These are phyloP conservation scores for Chaenogobius annularis DNA, from an alignment of 2,113 vertebrate genomes.

Conservation along the genomic window DNA sequence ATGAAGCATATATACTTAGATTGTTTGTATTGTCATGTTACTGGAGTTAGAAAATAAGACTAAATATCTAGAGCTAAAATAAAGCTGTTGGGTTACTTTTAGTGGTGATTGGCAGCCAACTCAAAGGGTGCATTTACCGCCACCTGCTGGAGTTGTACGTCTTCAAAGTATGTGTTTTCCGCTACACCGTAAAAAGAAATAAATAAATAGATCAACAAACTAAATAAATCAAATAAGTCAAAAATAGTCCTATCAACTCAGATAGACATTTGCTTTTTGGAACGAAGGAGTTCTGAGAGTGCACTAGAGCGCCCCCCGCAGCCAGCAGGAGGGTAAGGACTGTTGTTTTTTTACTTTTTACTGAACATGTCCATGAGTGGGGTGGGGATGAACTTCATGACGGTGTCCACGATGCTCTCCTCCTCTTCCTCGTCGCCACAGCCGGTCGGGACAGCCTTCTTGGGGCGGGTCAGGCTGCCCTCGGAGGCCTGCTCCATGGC, in stretches of 20 bases:
- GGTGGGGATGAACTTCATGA: slow-evolving; percentile 96
- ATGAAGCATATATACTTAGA: no score
- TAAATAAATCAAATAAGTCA: not conserved
- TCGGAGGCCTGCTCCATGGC: slow-evolving; percentile 92
- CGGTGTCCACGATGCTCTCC: slow-evolving; percentile 95
- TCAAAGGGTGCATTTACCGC: no score
- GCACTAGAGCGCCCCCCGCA: slow-evolving; percentile 28
- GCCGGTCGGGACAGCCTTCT: slow-evolving; percentile 85
- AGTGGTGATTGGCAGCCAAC: no score
- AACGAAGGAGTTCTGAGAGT: slow-evolving; percentile 21
- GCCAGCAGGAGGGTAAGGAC: slow-evolving; percentile 6
- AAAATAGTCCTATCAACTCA: not conserved
- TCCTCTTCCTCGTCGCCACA: slow-evolving; percentile 86
- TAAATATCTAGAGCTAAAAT: no score
- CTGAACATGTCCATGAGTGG: slow-evolving; percentile 98
- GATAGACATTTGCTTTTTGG: not conserved
- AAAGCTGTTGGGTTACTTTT: no score
- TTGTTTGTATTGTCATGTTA: no score
- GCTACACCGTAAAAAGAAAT: no score
- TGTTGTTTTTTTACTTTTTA: slow-evolving; percentile 84
- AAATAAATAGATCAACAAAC: no score
- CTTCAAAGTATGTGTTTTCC: no score
- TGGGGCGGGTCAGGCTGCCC: slow-evolving; percentile 92
- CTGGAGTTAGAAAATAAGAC: no score
- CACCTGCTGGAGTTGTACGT: no score